Conservation (phyloP, 2,113 vertebrate species). For the Neolamprologus longior region DNA sequence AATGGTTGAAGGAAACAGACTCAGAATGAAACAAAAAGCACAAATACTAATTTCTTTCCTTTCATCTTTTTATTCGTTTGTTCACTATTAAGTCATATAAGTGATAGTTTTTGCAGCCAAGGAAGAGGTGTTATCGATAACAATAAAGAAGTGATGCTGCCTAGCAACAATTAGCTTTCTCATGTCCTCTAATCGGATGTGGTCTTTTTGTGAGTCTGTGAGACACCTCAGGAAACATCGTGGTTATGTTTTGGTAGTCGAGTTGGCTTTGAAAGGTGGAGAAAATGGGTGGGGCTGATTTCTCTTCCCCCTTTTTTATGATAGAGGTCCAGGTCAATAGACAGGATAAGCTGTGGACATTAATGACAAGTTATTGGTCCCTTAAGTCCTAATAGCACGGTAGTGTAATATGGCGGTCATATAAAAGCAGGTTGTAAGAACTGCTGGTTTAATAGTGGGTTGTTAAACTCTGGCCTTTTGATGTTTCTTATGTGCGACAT, state of each 20-base stretch:
- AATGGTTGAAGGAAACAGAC: not conserved
- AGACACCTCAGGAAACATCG: not conserved
- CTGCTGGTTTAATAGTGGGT: constrained; percentile 38
- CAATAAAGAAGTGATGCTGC: not conserved
- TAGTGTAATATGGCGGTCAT: constrained; percentile 38
- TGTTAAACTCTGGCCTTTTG: constrained; percentile 56
- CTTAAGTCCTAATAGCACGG: constrained; percentile 16
- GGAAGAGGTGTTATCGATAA: not conserved
- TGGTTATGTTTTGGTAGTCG: not conserved
- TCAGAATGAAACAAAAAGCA: not conserved
- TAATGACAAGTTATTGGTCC: constrained; percentile 53
- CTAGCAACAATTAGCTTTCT: not conserved
- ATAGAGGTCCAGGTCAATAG: constrained; percentile 44
- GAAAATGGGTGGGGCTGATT: not conserved
- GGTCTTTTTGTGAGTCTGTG: not conserved
- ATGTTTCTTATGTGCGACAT: constrained; percentile 17
- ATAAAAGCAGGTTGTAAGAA: constrained; percentile 45
- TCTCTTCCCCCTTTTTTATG: not conserved
- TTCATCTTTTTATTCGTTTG: not conserved
- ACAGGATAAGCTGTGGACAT: constrained; percentile 32
- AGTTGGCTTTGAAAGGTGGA: not conserved
- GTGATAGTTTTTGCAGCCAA: not conserved
- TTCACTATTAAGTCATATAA: not conserved
- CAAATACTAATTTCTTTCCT: not conserved
- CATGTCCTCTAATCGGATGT: not conserved